phyloP scores from a whole-genome alignment of 2,888 invertebrate species.

The Caenorhabditis drosophilae region DNA sequence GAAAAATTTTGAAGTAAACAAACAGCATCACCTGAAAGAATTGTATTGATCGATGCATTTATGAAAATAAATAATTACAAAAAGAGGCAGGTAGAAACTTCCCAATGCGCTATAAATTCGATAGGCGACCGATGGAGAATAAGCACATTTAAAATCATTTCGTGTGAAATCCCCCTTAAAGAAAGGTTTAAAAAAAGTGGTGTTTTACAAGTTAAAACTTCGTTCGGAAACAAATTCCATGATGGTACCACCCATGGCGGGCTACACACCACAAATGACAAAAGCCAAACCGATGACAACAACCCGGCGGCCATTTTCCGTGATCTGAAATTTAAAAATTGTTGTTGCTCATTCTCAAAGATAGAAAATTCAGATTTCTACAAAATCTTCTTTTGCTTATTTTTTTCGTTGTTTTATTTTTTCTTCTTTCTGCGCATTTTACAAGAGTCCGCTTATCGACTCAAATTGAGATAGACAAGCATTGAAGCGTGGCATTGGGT shows the following conservation, averaged over 20 bases:
- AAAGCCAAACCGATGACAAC: conserved; percentile 69
- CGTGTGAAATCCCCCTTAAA: conserved; percentile 6
- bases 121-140: conserved; percentile 68
- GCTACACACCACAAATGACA: conserved; percentile 69
- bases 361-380: too few species aligned
- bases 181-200: background rate
- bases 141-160: conserved; percentile 59
- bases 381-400: background rate
- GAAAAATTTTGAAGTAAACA: conserved; percentile 70
- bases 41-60: background rate
- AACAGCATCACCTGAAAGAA: conserved; percentile 69
- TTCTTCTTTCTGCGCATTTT: too few species aligned
- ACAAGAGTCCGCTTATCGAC: conserved; percentile 30
- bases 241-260: conserved; percentile 69
- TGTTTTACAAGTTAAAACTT: background rate
- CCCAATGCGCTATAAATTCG: conserved; percentile 71
- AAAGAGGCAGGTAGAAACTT: conserved; percentile 71
- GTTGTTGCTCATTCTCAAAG: too few species aligned
- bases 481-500: conserved; percentile 39
- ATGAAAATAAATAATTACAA: conserved; percentile 43
- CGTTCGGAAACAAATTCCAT: conserved; percentile 62
- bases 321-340: conserved; percentile 55
- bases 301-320: conserved; percentile 67
- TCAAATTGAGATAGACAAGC: conserved; percentile 35
- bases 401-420: background rate